phyloP scores from a whole-genome alignment of 2,888 invertebrate genomes.

The Pycnomerus fuliginosus region DNA sequence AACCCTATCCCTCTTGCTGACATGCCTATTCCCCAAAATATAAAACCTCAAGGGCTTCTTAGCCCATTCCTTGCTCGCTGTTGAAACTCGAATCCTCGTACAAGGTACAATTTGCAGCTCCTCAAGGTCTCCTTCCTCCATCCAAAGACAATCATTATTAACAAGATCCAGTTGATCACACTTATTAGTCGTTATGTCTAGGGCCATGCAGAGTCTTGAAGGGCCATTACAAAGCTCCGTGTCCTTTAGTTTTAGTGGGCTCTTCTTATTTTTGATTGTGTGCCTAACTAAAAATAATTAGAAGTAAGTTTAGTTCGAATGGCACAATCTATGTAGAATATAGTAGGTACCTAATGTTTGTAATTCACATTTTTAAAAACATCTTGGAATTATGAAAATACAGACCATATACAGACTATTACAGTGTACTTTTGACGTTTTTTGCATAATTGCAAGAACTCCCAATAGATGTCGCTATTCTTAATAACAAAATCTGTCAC shows the following conservation, averaged over 20 bases:
- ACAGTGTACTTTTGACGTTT: too few species aligned
- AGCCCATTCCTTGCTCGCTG: conserved; percentile 62
- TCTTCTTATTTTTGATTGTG: too few species aligned
- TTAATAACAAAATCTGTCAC: conserved; percentile 27
- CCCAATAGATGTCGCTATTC: too few species aligned
- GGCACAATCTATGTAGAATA: too few species aligned
- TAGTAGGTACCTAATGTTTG: too few species aligned
- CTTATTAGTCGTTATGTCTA: conserved; percentile 57
- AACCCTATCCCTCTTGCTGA: conserved; percentile 60
- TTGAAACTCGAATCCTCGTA: conserved; percentile 64
- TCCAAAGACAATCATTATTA: conserved; percentile 53
- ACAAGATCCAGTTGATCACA: conserved; percentile 60
- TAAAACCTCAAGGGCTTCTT: conserved; percentile 65
- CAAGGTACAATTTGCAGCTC: conserved; percentile 53
- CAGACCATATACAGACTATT: too few species aligned
- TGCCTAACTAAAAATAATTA: too few species aligned
- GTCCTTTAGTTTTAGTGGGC: conserved; percentile 42
- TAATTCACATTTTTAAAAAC: too few species aligned
- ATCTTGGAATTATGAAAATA: conserved; percentile 12
- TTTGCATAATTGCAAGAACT: too few species aligned
- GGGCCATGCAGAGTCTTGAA: conserved; percentile 68
- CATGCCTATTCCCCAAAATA: conserved; percentile 57
- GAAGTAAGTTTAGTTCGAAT: too few species aligned
- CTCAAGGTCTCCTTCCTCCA: conserved; percentile 49
- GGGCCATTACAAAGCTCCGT: conserved; percentile 70